Base-by-base conservation (phyloP, 2,113 vertebrate species). In the Rhagologus leucostigma region DNA sequence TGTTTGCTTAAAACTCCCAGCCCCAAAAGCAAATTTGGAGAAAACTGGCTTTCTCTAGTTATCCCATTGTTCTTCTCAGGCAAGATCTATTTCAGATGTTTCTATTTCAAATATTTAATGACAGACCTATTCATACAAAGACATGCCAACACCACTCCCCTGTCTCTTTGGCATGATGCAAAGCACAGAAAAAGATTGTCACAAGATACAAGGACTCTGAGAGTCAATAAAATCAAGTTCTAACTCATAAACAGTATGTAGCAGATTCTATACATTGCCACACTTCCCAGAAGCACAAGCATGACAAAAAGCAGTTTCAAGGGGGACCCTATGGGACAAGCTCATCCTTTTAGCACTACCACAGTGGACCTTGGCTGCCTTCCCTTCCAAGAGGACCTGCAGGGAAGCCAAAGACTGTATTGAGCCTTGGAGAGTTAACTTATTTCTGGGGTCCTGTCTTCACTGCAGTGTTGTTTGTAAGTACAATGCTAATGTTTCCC, bases 31-130 rank as follows among this genome's bases (percentile, higher is more conserved):
- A 16, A 92, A 86, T 93, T 92, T 92, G 95, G 92, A 95, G 83
- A 86, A 95, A 97, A 97, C 96, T 84, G 92, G 95, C 76, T 96
- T 94, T 92, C 76, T 95, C 95, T 89, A 92, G 96, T 92, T 96
- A 92, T 56, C 64, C 96, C 76, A 96, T 97, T 97, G 96, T 97
- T 97, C 85, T 93, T 94, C 83, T 74, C 85, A 70, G 76, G 90
- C 94, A 95, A 97, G 94, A 97, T 97, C 96, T 97, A 96, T 96
- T 97, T 97, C 96, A 97, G 95, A 95, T 96, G 96, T 95, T 96
- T 94, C 95, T 96, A 94, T 97, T 96, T 94, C 93, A 97, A 97
- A 93, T 96, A 96, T 96, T 96, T 97, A 97, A 95, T 95, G 96
- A 97, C 92, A 95, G 96, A 97, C 96, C 95, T 96, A 97, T 97